These are phyloP conservation scores for Hypolimnas misippus DNA, from an alignment of 2,888 invertebrate genomes.

Conservation along the genomic window DNA sequence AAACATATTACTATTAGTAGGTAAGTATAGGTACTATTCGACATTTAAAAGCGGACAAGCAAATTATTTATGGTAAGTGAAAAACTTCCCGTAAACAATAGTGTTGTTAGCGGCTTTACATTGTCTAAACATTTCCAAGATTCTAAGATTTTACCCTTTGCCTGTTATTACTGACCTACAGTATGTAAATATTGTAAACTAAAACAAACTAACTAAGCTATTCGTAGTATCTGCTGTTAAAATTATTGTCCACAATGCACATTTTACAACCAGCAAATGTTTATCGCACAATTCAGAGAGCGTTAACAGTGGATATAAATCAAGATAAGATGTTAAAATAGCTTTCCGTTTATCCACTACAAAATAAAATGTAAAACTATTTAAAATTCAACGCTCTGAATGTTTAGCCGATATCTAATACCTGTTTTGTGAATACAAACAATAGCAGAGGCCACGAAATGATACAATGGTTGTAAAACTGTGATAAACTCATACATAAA, in stretches of 20 bases:
- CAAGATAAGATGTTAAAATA: constrained; percentile 10
- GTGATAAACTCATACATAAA: constrained; percentile 32
- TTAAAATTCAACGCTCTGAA: constrained; percentile 11
- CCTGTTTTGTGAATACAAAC: constrained; percentile 15
- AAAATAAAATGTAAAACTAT: constrained; percentile 17
- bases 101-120: too few relatives aligned
- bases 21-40: too few relatives aligned
- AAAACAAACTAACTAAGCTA: too few relatives aligned
- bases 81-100: too few relatives aligned
- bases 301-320: constrained; percentile 17
- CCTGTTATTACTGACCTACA: too few relatives aligned
- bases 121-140: too few relatives aligned
- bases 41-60: too few relatives aligned
- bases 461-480: constrained; percentile 28
- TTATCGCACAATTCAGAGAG: not conserved
- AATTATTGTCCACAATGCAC: not conserved
- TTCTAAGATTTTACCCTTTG: too few relatives aligned
- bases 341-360: not conserved
- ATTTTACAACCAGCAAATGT: not conserved
- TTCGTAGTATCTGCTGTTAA: too few relatives aligned
- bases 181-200: too few relatives aligned
- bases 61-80: too few relatives aligned
- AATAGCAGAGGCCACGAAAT: constrained; percentile 24
- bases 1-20: too few relatives aligned
- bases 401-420: not conserved